Evolutionary conservation across 2,113 vertebrate species (phyloP), one percentile per base, ranked within the genome.

Genomic region (Cyprinodon brontotheroides): DNA sequence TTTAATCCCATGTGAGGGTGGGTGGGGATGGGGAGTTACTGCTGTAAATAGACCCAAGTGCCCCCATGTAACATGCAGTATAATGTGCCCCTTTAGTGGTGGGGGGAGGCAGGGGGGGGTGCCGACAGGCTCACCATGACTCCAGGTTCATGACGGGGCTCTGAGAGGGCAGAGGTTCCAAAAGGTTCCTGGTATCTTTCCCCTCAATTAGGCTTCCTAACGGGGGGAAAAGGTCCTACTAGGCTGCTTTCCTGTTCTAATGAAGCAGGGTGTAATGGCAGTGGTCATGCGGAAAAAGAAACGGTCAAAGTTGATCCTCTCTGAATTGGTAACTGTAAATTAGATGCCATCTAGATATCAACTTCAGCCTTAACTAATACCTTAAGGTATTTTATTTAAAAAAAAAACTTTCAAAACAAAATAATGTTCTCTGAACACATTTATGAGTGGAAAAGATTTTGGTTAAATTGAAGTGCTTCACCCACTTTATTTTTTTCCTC

Each of bases 1-100:
- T 86, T 89, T 81, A 65, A 86, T 89, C 65, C 92, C 86, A 89
- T 71, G 53, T 72, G 69, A 7, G 17, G 50, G 14, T 4, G 7
- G 50, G 3, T 57, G 17, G 20, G 50, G 29, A 29, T 29, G 29
- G 2, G 17, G 50, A 78, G 79, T 87, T 67, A 77, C 86, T 73
- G 79, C 84, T 88, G 83, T 91, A 92, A 93, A 89, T 62, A 86
- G 84, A 90, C 88, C 84, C 86, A 83, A 89, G 85, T 87, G 85
- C 70, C 75, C 39, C 85, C 70, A 78, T 86, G 86, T 89, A 87
- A 85, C 83, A 86, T 39, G 43, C 83, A 77, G 84, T 89, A 85
- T 91, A 91, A 90, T 89, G 89, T 88, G 81, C 78, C 87, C 89
- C 79, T 79, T 82, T 60, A 89, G 89, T 57, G 59, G 15, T 61